Percentiles rank a stretch among this genome's conserved stretches.
Conservation (phyloP, 2,113 vertebrate species). For the Pipra filicauda region DNA sequence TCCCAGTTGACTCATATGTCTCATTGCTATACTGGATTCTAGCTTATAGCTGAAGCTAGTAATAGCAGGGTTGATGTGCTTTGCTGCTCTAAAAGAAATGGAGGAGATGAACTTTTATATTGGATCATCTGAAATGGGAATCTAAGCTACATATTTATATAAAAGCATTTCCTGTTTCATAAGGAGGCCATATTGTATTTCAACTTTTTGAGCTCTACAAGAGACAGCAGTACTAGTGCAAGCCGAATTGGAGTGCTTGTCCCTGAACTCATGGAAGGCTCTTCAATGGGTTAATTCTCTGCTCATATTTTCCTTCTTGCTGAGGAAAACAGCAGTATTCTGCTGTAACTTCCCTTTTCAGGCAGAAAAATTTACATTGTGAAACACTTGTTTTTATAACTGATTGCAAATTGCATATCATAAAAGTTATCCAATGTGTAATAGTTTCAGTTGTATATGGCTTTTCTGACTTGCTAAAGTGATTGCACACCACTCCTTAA, state of each 20-base stretch:
- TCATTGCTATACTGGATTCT: neutral
- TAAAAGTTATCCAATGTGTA: neutral
- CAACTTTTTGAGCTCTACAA: neutral
- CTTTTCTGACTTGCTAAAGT: neutral
- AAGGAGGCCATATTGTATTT: neutral
- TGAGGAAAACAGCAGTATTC: neutral
- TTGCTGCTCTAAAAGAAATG: neutral
- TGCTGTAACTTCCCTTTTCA: neutral
- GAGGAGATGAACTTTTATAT: neutral
- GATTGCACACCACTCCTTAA: neutral
- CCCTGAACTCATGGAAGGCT: neutral
- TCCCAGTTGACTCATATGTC: neutral
- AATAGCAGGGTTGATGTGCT: neutral
- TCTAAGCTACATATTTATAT: neutral
- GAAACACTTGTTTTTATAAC: conserved; percentile 23
- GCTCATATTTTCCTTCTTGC: neutral
- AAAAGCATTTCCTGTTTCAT: neutral
- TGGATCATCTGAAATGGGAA: neutral
- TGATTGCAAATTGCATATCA: neutral
- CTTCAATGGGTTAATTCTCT: neutral
- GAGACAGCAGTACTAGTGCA: neutral
- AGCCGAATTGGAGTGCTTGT: neutral
- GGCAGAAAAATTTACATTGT: neutral
- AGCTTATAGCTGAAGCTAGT: neutral
- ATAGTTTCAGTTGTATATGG: neutral